Base-by-base conservation (phyloP, 2,888 invertebrate species). In the Ptilodon capucinus region DNA sequence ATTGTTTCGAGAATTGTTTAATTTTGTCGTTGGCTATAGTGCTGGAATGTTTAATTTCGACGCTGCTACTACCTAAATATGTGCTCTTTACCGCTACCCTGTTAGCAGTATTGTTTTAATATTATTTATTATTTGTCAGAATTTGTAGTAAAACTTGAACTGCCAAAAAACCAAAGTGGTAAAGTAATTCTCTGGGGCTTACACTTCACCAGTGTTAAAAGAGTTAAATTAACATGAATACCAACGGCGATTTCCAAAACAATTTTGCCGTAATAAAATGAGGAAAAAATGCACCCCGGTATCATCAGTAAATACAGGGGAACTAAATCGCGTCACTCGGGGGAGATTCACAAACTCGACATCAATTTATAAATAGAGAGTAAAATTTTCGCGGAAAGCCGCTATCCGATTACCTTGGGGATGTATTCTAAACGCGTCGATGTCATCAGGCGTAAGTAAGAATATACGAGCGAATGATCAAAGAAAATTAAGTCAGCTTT, bases 321-420 rank as follows among this genome's bases (percentile, higher is more conserved):
- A 70, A 64, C 62, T 60, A 69, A 78, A 76, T 73, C 68, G 61
- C 66, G 70, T 76, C 74, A 72, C 76, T 70, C 67, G 62, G 60
- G 66, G 67, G 70, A 70, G 71, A 68, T 70, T 77, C 72, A 67
- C 70, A 76, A 79, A 76, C 73, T 73, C 74, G 60, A 79, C 78
- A 75, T 83, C 81, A 78, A 81, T 84, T 82, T 84, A 77, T 82
- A 79, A 78, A 76, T 80, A 79, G 72, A 74, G 71, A 75, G 75
- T 72, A 76, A 83, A 82, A 81, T 80, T 79, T 80, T 74, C 73
- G 80, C 69, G 81, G 79, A 81, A 84, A 85, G 78, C 81, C 78
- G 78, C 77, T 85, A 82, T 85, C 81, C 75, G 81, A 83, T 85
- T 85, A 84, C 84, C 78, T 74, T 73, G 64, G 75, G 79, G 79